Base-by-base conservation (phyloP, 2,888 invertebrate species). In the Trilocha varians region DNA sequence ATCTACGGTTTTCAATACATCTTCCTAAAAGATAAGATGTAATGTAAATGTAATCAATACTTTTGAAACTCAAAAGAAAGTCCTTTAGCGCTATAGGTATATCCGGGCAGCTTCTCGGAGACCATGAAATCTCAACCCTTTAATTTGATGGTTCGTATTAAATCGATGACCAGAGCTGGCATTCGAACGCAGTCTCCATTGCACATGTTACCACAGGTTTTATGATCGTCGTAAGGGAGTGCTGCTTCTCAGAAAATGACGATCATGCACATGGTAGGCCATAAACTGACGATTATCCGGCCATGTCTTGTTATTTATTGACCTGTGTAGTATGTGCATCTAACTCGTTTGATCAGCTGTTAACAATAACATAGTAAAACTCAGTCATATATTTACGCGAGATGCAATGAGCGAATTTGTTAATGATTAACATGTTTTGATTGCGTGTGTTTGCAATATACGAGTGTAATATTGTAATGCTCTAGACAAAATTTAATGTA, bases 191-290 rank as follows among this genome's bases (percentile, higher is more conserved):
- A 59, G 55, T 55, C 64, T 52, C 57, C 65, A 62, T 55, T 71
- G 77, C 83, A 83, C 78, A 82, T 82, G 83, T 80, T 78, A 83
- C 83, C 83, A 57, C 83, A 83, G 60, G 57, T 79, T 83, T 83
- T 80, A 84, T 68, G 71, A 62, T 55, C 70, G 70, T 71, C 75
- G 66, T 74, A 75, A 78, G 80, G 76, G 73, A 74, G 64, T 62
- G 64, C 53, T 65, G 69, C 69, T 83, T 82, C 82, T 77, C 55
- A 74, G 83, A 84, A 83, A 64, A 70, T 70, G 60, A 50, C 65
- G 65, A 65, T 57, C 57, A 62, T 65, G 70, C 82, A 82, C 71
- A 80, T 82, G 82, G 73, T 48, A 65, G 63, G 77, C 60, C 56
- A 75, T 84, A 80, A 84, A 84, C 69, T 59, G 60, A 55, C 61